Evolutionary conservation across 2,113 vertebrate species (phyloP), one percentile per base, ranked within the genome.

Genomic region (Oryzias javanicus): DNA sequence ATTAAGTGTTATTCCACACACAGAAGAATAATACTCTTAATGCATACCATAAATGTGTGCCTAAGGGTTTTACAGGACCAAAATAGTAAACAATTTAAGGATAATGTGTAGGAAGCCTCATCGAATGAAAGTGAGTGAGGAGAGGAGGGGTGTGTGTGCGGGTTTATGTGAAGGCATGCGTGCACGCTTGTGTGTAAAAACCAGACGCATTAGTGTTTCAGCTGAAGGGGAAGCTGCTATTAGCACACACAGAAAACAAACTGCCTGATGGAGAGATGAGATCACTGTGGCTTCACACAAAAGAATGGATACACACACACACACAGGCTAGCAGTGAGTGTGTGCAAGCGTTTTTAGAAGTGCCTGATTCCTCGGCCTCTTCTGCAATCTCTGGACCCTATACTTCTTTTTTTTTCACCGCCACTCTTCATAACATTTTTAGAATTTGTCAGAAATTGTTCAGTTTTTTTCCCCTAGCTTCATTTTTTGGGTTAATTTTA

Each of bases 241-340:
- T 85, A 74, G 64, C 47, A 22, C 70, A 67, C 65, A 85, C 65
- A 68, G 67, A 81, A 67, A 70, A 57, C 80, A 83, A 80, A 70
- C 71, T 10, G 67, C 71, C 76, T 64, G 79, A 75, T 84, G 76
- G 61, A 82, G 80, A 78, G 88, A 89, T 88, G 86, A 88, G 82
- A 86, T 89, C 88, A 91, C 78, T 22, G 61, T 42, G 62, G 67
- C 71, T 81, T 69, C 71, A 86, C 73, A 85, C 79, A 87, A 82
- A 88, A 79, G 75, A 86, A 87, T 81, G 72, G 84, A 87, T 87
- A 86, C 79, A 83, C 56, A 42, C 70, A 51, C 68, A 74, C 49
- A 79, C 52, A 77, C 20, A 53, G 55, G 40, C 45, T 1, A 0
- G 60, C 53, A 44, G 52, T 54, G 49, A 67, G 49, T 60, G 62